Evolutionary conservation across 2,888 invertebrate genomes (phyloP), one percentile per base, ranked within the genome.

Genomic region (Bombylius major): DNA sequence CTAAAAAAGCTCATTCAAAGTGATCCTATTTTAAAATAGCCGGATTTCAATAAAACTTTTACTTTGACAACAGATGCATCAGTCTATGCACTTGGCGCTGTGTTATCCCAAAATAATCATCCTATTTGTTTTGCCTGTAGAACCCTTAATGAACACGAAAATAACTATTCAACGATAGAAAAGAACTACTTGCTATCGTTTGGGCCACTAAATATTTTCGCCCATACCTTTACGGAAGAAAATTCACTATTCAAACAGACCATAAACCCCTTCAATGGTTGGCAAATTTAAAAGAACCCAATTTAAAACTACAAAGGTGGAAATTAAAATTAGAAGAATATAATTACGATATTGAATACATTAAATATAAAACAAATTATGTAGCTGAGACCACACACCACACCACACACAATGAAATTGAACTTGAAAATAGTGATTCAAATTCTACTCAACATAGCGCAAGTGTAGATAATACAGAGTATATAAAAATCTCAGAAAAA

Each of bases 141-240:
- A 46, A 59, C 60, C 9, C 58, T 60, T 31, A 61, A n/a, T n/a
- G n/a, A n/a, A n/a, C n/a, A 59, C 32, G 53, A 59, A 5, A 58
- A 60, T 45, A 47, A 55, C 36, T 60, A 58, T 50, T 58, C 56
- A 3, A 56, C 59, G 4, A 60, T 59, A 12, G 60, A 62, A 46
- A 61, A 62, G 31, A 70, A 61, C 51, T 69, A 6, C 39, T 69
- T 46, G 63, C 61, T 0, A 65, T 70, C 5, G 62, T 69, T 1
- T 67, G 61, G 59, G 50, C 56, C 4, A 52, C 55, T n/a, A 57
- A 58, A 52, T 59, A 60, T 56, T 61, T 62, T 34, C 45, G 54
- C 8, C 54, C 58, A 33, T 59, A 61, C 45, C 46, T 60, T 34
- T 59, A 50, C 47, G 60, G 58, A 4, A 58, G 56, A 47, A 58